These are phyloP conservation scores for Drosophila tsacasi DNA, from an alignment of 1,140 invertebrate species.

Conservation along the genomic window DNA sequence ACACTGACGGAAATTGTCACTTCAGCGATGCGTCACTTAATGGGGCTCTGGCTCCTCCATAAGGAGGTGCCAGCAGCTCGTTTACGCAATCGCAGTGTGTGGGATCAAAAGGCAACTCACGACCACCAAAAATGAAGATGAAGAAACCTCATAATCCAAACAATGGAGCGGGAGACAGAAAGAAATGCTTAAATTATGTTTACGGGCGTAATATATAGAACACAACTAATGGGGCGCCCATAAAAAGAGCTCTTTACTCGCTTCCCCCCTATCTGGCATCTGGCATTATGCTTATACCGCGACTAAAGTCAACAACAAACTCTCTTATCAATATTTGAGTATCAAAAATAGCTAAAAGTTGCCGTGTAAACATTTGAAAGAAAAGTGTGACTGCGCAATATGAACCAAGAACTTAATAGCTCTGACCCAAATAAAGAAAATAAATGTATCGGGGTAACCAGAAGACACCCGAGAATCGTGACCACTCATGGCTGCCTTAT, in stretches of 20 bases:
- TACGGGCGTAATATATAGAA: conserved; percentile 31
- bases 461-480: conserved; percentile 37
- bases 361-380: conserved; percentile 37
- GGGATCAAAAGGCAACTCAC: conserved; percentile 26
- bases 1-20: conserved; percentile 61
- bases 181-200: conserved; percentile 37
- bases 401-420: conserved; percentile 43
- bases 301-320: conserved; percentile 25
- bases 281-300: conserved; percentile 13
- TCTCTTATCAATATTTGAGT: conserved; percentile 52
- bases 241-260: conserved; percentile 31
- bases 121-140: conserved; percentile 1
- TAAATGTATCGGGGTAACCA: conserved; percentile 23
- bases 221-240: conserved; percentile 43
- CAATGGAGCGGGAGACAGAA: conserved; percentile 1
- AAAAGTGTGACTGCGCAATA: conserved; percentile 49
- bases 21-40: conserved; percentile 28
- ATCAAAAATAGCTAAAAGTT: conserved; percentile 38
- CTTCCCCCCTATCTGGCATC: conserved; percentile 20
- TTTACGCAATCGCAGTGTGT: conserved; percentile 40
- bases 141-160: conserved; percentile 34
- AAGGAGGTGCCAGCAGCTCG: conserved; percentile 33
- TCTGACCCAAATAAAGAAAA: conserved; percentile 38
- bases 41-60: conserved; percentile 16
- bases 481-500: conserved; percentile 32